A percentile compares a stretch with the other conserved stretches of the same genome.
Conservation (phyloP, 2,888 invertebrate genomes). For the Chrysopilus asiliformis region DNA sequence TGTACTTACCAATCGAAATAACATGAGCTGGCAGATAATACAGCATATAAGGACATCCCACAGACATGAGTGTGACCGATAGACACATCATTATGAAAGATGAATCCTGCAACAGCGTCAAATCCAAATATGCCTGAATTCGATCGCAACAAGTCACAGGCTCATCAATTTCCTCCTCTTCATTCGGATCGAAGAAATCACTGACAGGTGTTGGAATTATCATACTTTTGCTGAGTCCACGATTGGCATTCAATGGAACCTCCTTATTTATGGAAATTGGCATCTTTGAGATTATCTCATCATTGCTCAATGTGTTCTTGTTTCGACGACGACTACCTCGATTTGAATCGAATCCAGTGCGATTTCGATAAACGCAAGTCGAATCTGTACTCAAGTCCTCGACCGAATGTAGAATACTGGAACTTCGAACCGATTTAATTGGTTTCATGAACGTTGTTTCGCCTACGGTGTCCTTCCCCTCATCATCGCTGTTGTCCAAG, state of each 20-base stretch:
- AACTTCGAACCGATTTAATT: conserved; percentile 52
- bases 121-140: conserved; percentile 46
- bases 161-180: conserved; percentile 27
- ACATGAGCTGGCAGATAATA: conserved; percentile 65
- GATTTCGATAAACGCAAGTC: conserved; percentile 55
- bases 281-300: conserved; percentile 33
- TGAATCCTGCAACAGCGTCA: conserved; percentile 51
- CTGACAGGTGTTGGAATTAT: conserved; percentile 36
- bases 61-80: conserved; percentile 61
- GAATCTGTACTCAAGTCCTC: conserved; percentile 63
- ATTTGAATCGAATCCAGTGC: conserved; percentile 30
- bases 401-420: conserved; percentile 57
- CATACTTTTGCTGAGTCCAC: conserved; percentile 36
- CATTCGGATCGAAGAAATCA: conserved; percentile 29
- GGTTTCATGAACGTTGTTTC: conserved; percentile 41
- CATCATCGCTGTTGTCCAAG: conserved; percentile 35
- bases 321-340: conserved; percentile 33
- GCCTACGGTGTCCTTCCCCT: conserved; percentile 43
- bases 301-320: conserved; percentile 30
- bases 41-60: conserved; percentile 61
- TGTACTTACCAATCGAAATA: conserved; percentile 41
- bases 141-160: conserved; percentile 30
- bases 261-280: conserved; percentile 22
- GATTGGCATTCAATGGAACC: conserved; percentile 20
- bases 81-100: conserved; percentile 57